These are phyloP conservation scores for Steinernema hermaphroditum DNA, from an alignment of 2,888 invertebrate species.

Conservation along the genomic window DNA sequence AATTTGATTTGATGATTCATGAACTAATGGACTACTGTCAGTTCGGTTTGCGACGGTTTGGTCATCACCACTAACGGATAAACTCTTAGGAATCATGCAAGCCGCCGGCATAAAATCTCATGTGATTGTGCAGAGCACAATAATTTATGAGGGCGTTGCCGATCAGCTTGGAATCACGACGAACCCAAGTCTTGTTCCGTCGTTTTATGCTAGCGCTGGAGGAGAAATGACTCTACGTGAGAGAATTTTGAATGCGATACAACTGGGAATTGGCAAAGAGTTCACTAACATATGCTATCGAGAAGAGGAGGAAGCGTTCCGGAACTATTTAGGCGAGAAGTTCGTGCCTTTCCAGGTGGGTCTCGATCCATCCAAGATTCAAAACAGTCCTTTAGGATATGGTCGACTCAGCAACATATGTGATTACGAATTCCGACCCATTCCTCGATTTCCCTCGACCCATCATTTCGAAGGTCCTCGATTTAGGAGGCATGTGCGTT, in stretches of 20 bases:
- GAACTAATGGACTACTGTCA: conserved; percentile 9
- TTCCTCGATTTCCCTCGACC: not conserved
- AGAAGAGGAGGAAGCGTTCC: not conserved
- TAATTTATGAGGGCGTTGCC: not conserved
- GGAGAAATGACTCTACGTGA: not conserved
- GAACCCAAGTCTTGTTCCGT: not conserved
- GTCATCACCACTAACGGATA: too few relatives aligned
- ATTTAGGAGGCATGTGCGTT: not conserved
- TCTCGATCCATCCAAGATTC: too few relatives aligned
- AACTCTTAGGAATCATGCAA: conserved; percentile 10
- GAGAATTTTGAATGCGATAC: not conserved
- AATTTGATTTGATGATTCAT: not conserved
- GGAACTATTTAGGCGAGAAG: not conserved
- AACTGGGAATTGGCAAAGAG: not conserved
- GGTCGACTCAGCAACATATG: not conserved
- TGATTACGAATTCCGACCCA: conserved; percentile 1
- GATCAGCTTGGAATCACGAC: not conserved
- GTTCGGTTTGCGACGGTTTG: not conserved
- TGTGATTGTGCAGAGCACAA: not conserved
- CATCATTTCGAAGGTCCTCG: not conserved
- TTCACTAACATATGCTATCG: not conserved
- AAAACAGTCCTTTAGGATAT: not conserved
- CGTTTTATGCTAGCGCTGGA: not conserved
- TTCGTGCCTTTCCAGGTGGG: not conserved
- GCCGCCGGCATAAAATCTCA: not conserved